phyloP scores from a whole-genome alignment of 2,888 invertebrate species.

The Epinotia brunnichana region DNA sequence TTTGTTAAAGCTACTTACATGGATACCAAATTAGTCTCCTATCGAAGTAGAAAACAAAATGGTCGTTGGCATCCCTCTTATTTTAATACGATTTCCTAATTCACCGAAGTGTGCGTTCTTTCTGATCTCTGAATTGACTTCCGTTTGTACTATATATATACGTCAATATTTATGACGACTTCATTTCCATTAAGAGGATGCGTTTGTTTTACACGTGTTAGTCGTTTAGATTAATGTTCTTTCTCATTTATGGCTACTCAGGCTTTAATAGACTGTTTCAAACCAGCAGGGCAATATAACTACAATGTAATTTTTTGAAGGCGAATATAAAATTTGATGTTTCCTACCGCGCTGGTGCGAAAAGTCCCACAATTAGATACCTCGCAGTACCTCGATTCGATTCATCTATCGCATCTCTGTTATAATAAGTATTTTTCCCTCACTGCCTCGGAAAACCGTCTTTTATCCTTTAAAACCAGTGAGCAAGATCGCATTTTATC shows the following conservation, averaged over 20 bases:
- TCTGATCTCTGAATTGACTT: constrained; percentile 17
- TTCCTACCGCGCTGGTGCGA: no score
- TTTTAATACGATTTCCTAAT: neutral
- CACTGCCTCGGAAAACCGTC: no score
- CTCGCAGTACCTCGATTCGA: no score
- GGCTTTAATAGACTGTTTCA: neutral
- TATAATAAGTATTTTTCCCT: no score
- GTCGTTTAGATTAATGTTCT: constrained; percentile 17
- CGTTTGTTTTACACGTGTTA: neutral
- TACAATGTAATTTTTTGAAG: no score
- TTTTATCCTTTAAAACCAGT: no score
- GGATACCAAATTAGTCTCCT: no score
- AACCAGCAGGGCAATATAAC: no score
- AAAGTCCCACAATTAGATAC: no score
- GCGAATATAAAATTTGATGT: no score
- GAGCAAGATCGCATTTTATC: no score
- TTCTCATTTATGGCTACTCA: constrained; percentile 12
- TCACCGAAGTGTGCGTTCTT: neutral
- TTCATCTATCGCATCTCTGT: neutral
- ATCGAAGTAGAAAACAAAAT: neutral
- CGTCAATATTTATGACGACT: constrained; percentile 16
- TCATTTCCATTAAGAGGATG: constrained; percentile 5
- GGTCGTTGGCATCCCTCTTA: neutral
- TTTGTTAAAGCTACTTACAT: no score
- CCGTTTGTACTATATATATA: neutral